Base-by-base conservation (phyloP, 2,888 invertebrate species). In the Lasioglossum vierecki region DNA sequence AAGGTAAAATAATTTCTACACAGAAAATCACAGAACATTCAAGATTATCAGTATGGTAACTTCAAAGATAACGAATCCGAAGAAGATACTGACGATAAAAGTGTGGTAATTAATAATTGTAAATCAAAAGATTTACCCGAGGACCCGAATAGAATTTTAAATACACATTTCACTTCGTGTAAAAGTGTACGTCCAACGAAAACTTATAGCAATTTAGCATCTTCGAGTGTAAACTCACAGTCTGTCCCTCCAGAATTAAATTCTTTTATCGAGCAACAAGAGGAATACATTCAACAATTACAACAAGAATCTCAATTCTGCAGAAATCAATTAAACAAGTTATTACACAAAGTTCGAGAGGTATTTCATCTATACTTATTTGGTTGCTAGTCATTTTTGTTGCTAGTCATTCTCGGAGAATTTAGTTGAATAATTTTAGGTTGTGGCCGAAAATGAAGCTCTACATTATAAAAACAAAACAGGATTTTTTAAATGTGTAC, bases 221-320 rank as follows among this genome's bases (percentile, higher is more conserved):
- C 89, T 72, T 88, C 89, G 8, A 78, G 86, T 9, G 88, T 89
- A 35, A 92, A 92, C 72, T 81, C 88, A 4, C 92, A 91, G 83
- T 90, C 91, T 0, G 85, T 93, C 5, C 93, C 94, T 0, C 97
- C 97, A 22, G 98, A 98, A 93, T 96, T 98, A 71, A 96, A 97
- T 94, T 96, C 97, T 90, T 98, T 98, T 92, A 97, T 98, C 74
- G 97, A 98, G 94, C 97, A 97, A 87, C 98, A 98, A 91, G 98
- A 98, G 92, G 98, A 98, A 91, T 98, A 98, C 92, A 98, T 98
- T 76, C 97, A 98, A 87, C 98, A 98, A 93, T 94, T 98, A 76
- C 98, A 98, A 94, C 96, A 97, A 90, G 98, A 98, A 95, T 98
- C 98, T 63, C 97, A 97, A 92, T 98, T 97, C 93, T 98, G 98